These are phyloP conservation scores for Peromyscus leucopus DNA, from an alignment of 2,113 vertebrate genomes.

Conservation along the genomic window DNA sequence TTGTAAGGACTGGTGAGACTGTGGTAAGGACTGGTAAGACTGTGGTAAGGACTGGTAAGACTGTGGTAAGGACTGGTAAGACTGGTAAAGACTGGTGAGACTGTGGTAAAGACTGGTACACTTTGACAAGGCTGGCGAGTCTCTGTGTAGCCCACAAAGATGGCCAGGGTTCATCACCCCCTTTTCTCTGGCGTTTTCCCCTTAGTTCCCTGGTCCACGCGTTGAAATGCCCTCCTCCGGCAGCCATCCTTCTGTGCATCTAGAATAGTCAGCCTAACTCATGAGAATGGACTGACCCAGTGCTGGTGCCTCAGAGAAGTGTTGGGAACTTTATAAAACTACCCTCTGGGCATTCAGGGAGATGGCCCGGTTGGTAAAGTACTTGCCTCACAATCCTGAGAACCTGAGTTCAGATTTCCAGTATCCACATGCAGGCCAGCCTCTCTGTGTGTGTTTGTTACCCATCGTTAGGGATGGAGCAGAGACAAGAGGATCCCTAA, in stretches of 20 bases:
- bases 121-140: fast-evolving
- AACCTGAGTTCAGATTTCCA: not conserved
- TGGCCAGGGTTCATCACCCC: not conserved
- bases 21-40: no score
- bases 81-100: fast-evolving
- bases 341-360: no score
- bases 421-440: not conserved
- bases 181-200: no score
- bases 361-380: not conserved
- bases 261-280: not conserved
- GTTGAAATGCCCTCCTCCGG: not conserved
- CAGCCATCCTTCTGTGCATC: fast-evolving
- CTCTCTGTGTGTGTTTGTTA: not conserved
- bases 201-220: not conserved
- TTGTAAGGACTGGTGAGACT: no score
- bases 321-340: not conserved
- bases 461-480: not conserved
- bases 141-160: fast-evolving
- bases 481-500: not conserved
- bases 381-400: not conserved
- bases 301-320: fast-evolving
- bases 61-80: not conserved
- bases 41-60: no score
- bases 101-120: no score
- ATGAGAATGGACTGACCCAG: not conserved